Percentiles rank a stretch among this genome's conserved stretches.
phyloP scores from a whole-genome alignment of 2,888 invertebrate genomes.

The Tethea ocularis region DNA sequence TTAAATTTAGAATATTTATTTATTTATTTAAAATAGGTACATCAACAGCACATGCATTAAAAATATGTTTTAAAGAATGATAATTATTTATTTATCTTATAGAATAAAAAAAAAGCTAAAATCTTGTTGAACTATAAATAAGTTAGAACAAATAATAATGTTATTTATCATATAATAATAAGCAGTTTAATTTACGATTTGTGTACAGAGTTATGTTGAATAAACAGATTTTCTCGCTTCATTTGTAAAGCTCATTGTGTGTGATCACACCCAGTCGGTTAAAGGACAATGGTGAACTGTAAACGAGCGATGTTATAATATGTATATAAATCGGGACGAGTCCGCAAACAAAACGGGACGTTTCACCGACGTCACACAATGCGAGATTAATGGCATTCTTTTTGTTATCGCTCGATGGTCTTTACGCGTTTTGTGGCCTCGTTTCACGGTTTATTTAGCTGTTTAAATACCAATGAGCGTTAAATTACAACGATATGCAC shows the following conservation, averaged over 20 bases:
- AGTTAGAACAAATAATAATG: conserved; percentile 17
- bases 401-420: conserved; percentile 77
- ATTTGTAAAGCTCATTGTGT: conserved; percentile 72
- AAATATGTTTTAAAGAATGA: no score
- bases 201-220: conserved; percentile 71
- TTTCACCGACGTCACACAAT: conserved; percentile 73
- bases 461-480: conserved; percentile 73
- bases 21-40: no score
- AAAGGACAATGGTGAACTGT: conserved; percentile 69
- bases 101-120: no score
- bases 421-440: conserved; percentile 77
- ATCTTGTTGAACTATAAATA: background rate
- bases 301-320: conserved; percentile 56
- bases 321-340: conserved; percentile 60
- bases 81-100: no score
- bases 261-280: conserved; percentile 77
- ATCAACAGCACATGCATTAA: no score
- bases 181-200: conserved; percentile 70
- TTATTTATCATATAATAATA: no score
- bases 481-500: conserved; percentile 64
- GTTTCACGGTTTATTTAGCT: conserved; percentile 79
- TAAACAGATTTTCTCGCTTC: conserved; percentile 70
- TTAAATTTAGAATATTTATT: no score
- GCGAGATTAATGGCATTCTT: conserved; percentile 78
- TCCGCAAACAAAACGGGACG: conserved; percentile 76